These are phyloP conservation scores for Pangasius mekongensis DNA, from an alignment of 2,797 vertebrate genomes.

Conservation along the genomic window DNA sequence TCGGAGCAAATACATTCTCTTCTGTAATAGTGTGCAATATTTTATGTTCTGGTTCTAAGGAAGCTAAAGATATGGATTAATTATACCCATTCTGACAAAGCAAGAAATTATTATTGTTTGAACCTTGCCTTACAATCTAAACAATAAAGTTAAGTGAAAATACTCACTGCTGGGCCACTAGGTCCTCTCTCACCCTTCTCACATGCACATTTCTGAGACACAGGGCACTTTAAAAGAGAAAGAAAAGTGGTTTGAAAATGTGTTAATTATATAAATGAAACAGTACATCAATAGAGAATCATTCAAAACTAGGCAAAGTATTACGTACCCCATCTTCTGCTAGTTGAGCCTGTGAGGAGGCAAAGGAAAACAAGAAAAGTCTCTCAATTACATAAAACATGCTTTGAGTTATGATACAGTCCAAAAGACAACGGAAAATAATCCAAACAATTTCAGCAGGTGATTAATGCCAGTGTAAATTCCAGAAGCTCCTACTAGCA, in stretches of 20 bases:
- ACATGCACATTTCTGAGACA: conserved; percentile 81
- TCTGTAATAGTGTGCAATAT: not conserved
- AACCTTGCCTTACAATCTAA: conserved; percentile 40
- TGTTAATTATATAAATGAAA: not conserved
- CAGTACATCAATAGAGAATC: not conserved
- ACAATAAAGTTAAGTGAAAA: too few species aligned
- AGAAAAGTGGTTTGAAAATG: conserved; percentile 1
- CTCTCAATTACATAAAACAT: not conserved
- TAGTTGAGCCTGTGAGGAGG: conserved; percentile 77
- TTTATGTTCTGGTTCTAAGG: not conserved
- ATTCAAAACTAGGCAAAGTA: not conserved
- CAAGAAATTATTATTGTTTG: conserved; percentile 53
- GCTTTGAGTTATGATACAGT: not conserved
- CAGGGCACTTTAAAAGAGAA: conserved; percentile 79
- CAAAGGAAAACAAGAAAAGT: conserved; percentile 53
- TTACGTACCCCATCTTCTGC: conserved; percentile 85
- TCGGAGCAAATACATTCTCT: too few species aligned
- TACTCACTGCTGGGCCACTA: conserved; percentile 84
- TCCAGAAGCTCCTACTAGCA: not conserved
- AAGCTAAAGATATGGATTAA: conserved; percentile 13
- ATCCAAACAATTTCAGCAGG: not conserved
- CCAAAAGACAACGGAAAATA: not conserved
- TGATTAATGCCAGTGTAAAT: not conserved
- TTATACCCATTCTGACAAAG: conserved; percentile 58
- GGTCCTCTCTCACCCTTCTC: conserved; percentile 88